Conservation (phyloP, 1,140 invertebrate genomes). For the Wasmannia auropunctata region DNA sequence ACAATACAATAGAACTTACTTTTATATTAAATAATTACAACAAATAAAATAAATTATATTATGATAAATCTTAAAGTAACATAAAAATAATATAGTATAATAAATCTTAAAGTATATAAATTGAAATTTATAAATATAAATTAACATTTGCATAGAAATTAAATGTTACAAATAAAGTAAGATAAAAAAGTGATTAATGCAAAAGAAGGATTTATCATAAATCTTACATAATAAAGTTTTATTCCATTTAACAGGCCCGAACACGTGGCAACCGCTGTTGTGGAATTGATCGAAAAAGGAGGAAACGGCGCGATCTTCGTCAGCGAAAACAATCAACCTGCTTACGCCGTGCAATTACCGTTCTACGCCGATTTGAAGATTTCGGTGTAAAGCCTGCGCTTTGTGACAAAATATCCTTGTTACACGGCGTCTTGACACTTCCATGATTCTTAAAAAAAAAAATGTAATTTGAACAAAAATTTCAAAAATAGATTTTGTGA, state of each 20-base stretch:
- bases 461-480: neutral
- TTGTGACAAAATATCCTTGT: neutral
- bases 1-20: neutral
- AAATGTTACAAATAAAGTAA: neutral
- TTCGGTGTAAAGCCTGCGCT: constrained; percentile 1
- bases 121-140: neutral
- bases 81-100: neutral
- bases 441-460: neutral
- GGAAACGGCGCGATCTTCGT: constrained; percentile 83
- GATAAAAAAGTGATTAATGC: neutral
- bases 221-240: neutral
- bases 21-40: neutral
- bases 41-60: neutral
- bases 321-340: constrained; percentile 81
- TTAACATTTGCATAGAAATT: neutral
- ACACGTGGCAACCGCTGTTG: constrained; percentile 81
- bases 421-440: neutral
- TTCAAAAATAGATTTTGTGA: neutral
- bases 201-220: neutral
- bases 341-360: constrained; percentile 79
- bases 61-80: neutral
- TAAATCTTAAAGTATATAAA: neutral
- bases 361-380: constrained; percentile 49
- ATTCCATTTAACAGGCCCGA: constrained; percentile 74
- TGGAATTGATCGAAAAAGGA: constrained; percentile 82